Base-by-base conservation (phyloP, 2,113 vertebrate species). In the Mola mola region DNA sequence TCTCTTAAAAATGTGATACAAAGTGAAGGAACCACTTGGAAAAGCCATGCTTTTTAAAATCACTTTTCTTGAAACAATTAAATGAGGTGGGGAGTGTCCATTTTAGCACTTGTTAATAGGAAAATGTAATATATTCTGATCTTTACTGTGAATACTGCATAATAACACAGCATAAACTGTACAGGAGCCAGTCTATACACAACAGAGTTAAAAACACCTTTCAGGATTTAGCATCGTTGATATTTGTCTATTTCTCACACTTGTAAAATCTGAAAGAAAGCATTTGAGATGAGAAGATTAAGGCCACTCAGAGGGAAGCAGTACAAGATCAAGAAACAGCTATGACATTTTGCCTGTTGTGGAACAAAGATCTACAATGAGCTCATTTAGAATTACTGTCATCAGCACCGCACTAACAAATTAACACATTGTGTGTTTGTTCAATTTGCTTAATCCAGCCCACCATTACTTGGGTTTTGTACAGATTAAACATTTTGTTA, bases 71-170 rank as follows among this genome's bases (percentile, higher is more conserved):
- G 5, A 13, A 66, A 43, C 8, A 34, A 42, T 41, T 29, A 55
- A 24, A 52, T 48, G 8, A 59, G 17, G 73, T 62, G 17, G 52
- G 79, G 56, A n/a, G 41, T 49, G 57, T 67, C 66, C 57, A 66
- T 74, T 83, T 74, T 65, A 90, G 83, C 87, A 87, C 86, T 90
- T 90, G 81, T 87, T 79, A 83, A 88, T 86, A 88, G 72, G 46
- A 64, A 83, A 83, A 79, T 85, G 73, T 88, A 88, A 88, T 88
- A 85, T 88, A 91, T 87, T 81, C 77, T 50, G 70, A 84, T 53
- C 60, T 84, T 75, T 75, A 90, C 87, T 92, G 91, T 92, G 88
- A 91, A 89, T 79, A 53, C 53, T 81, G 73, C 62, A 68, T 72
- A 43, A 47, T 7, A 47, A 62, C 46, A 57, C 58, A 58, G 28